Base-by-base conservation (phyloP, 2,797 vertebrate genomes). In the Agapornis canus region DNA sequence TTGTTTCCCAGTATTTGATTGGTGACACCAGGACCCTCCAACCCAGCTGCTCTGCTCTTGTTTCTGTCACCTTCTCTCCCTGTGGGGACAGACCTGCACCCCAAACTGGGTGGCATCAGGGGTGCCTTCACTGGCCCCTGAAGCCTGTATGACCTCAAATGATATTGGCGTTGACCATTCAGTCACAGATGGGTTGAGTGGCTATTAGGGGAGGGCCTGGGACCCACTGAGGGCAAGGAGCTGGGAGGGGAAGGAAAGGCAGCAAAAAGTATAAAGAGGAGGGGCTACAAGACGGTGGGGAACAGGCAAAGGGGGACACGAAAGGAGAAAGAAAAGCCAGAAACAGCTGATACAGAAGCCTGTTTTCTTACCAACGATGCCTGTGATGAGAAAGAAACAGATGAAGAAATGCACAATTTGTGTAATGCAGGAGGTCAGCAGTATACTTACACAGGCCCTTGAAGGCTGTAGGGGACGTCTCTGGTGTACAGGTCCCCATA, bases 401-500 rank as follows among this genome's bases (percentile, higher is more conserved):
- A 6, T 6, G 48, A 81, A 71, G n/a, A 60, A 72, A 57, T 22
- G 15, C 11, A 8, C 12, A 66, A 31, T 22, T 40, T 57, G 37
- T 19, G 4, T 61, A 23, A 26, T 39, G 54, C 37, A 84, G 65
- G 68, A 89, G 83, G 26, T 39, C 32, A 61, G 32, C 5, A 6
- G 82, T 54, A 7, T 52, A 39, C 9, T 42, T 7, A 4, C 35
- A 23, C n/a, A 60, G 68, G 40, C 26, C 25, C 51, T 61, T 39
- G 23, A 49, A 81, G 65, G 42, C n/a, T 42, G 18, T 10, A 42
- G 48, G 35, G 37, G n/a, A n/a, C 19, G 10, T 45, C 12, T 27
- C 3, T 0, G 4, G 14, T 13, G 8, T 4, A 0, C 1, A 4
- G 15, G 29, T n/a, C 18, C 23, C 18, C 1, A 0, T 29, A 29